Evolutionary conservation across 2,888 invertebrate genomes (phyloP).

Genomic region (Standfussiana lucernea): DNA sequence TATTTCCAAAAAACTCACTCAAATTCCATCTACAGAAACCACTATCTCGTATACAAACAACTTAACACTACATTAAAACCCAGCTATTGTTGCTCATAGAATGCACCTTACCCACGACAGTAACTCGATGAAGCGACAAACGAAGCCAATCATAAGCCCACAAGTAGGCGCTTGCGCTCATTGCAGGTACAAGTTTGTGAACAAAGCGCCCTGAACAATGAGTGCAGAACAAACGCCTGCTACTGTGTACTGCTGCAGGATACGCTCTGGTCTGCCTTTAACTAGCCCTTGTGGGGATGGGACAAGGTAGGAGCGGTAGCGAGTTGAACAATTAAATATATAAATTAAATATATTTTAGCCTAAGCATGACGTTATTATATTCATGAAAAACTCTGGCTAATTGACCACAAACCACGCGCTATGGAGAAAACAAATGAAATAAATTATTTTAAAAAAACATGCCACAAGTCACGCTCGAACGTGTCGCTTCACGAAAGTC

Average conservation of each 20-base stretch:
- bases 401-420: background rate
- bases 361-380: background rate
- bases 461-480: background rate
- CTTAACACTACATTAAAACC: background rate
- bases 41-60: background rate
- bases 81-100: slow-evolving; percentile 6
- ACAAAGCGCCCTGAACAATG: slow-evolving; percentile 66
- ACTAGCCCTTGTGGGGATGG: slow-evolving; percentile 57
- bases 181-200: slow-evolving; percentile 62
- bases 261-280: slow-evolving; percentile 67
- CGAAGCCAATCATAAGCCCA: slow-evolving; percentile 53
- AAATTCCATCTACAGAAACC: background rate
- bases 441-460: background rate
- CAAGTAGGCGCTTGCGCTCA: slow-evolving; percentile 60
- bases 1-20: background rate
- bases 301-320: background rate
- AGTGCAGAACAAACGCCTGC: slow-evolving; percentile 64
- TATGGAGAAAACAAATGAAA: background rate
- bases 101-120: background rate
- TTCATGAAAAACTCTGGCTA: background rate
- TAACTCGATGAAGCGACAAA: slow-evolving; percentile 42
- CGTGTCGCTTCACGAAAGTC: background rate
- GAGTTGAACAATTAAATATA: background rate
- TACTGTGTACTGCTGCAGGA: slow-evolving; percentile 64
- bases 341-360: background rate